Percentiles rank a stretch among this genome's conserved stretches.
Evolutionary conservation across 2,888 invertebrate genomes (phyloP).

Genomic region (Diarsia mendica): DNA sequence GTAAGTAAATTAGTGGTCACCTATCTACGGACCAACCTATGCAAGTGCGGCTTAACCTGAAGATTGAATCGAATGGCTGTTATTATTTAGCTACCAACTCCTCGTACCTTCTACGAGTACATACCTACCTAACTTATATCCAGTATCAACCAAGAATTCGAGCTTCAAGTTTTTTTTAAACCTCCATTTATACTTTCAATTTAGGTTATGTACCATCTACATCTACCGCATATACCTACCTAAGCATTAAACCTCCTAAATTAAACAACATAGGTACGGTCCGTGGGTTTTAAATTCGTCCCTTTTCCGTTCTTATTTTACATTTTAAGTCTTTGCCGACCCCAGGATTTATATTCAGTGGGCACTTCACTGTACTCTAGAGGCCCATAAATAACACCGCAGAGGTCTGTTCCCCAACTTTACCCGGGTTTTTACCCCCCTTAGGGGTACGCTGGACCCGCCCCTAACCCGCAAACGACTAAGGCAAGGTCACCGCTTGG

Average conservation of each 20-base stretch:
- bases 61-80: too few species aligned
- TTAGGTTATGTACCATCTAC: background rate
- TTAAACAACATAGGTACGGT: slow-evolving; percentile 51
- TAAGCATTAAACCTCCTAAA: slow-evolving; percentile 37
- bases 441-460: slow-evolving; percentile 63
- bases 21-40: too few species aligned
- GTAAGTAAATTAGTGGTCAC: too few species aligned
- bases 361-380: slow-evolving; percentile 88
- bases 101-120: too few species aligned
- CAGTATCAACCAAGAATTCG: background rate
- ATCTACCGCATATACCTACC: slow-evolving; percentile 2
- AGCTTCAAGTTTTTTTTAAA: background rate
- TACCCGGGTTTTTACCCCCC: slow-evolving; percentile 66
- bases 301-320: slow-evolving; percentile 80
- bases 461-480: slow-evolving; percentile 83
- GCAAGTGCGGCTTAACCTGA: too few species aligned
- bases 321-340: slow-evolving; percentile 85
- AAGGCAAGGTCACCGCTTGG: slow-evolving; percentile 79
- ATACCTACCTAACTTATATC: background rate
- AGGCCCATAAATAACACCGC: slow-evolving; percentile 88
- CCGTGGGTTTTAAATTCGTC: slow-evolving; percentile 68
- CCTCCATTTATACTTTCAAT: background rate
- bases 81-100: too few species aligned
- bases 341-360: slow-evolving; percentile 88
- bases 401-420: slow-evolving; percentile 81